These are phyloP conservation scores for Pelobates cultripes DNA, from an alignment of 2,797 vertebrate species.

Conservation along the genomic window DNA sequence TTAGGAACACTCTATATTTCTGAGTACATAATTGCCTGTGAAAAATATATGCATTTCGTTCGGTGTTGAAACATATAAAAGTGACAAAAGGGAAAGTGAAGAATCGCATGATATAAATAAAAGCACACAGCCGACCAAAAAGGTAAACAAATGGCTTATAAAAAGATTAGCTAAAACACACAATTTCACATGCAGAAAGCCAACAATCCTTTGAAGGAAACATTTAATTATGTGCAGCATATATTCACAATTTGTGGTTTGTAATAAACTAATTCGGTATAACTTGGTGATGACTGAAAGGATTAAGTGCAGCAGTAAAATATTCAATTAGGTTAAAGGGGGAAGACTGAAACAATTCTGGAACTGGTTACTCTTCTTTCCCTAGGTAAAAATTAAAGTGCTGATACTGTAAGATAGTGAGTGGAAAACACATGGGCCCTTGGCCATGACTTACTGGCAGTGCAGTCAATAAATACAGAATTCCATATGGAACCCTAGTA, in stretches of 20 bases:
- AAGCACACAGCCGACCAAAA: constrained; percentile 3
- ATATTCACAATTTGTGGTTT: constrained; percentile 54
- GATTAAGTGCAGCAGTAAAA: constrained; percentile 53
- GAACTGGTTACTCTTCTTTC: neutral
- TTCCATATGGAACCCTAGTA: no score
- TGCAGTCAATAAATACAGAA: no score
- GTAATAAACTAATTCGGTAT: constrained; percentile 50
- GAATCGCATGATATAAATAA: constrained; percentile 14
- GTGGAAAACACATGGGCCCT: no score
- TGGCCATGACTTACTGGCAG: no score
- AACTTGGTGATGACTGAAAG: constrained; percentile 53
- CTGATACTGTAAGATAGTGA: neutral
- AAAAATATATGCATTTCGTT: neutral
- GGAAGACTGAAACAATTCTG: neutral
- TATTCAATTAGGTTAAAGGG: constrained; percentile 47
- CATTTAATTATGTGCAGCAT: constrained; percentile 41
- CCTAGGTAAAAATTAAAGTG: neutral
- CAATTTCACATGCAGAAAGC: constrained; percentile 14
- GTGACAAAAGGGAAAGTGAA: constrained; percentile 11
- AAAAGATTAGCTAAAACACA: constrained; percentile 21
- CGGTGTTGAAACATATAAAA: neutral
- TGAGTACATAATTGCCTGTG: neutral
- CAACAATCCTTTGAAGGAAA: constrained; percentile 44
- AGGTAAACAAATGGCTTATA: constrained; percentile 38
- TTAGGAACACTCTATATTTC: neutral